Base-by-base conservation (phyloP, 2,113 vertebrate species). In the Dolichallabes microphthalmus region DNA sequence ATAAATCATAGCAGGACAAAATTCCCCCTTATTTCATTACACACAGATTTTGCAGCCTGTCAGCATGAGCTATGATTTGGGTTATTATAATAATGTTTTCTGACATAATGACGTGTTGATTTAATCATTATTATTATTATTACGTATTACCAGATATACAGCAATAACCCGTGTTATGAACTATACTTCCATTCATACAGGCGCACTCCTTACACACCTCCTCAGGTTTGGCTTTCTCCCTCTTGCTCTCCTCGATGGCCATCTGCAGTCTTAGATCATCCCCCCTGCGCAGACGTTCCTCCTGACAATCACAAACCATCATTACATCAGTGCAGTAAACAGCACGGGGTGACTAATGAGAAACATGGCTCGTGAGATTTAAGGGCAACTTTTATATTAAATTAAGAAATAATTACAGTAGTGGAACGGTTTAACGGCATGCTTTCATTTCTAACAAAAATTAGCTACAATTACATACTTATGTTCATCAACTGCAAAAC, bases 221-320 rank as follows among this genome's bases (percentile, higher is more conserved):
- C 92, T 97, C 96, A 79, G 95, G 91, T 91, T 96, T 95, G 27
- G 93, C 50, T 57, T 96, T 96, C 91, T 96, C 96, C 87, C 96
- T 94, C 92, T 90, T 96, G 93, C 97, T 97, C 92, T 98, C 97
- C 88, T 98, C 97, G 0, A 98, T 95, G 86, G 97, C 97, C 97
- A 98, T 97, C 92, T 97, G 96, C 83, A 98, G 94, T 86, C 97
- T 94, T 86, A 98, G 93, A 91, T 98, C 96, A 1, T 98, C 97
- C 17, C 97, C 97, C 14, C 97, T 93, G 22, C 96, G 95, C 87
- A 98, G 94, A 66, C 97, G 92, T 88, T 97, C 96, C 89, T 98
- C 97, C 97, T 98, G 91, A 73, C 88, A 92, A 93, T 87, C 84
- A 93, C 89, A 93, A 77, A 83, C 86, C 84, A 85, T 80, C 64